Conservation (phyloP, 2,888 invertebrate species). For the Pegoplata infirma region DNA sequence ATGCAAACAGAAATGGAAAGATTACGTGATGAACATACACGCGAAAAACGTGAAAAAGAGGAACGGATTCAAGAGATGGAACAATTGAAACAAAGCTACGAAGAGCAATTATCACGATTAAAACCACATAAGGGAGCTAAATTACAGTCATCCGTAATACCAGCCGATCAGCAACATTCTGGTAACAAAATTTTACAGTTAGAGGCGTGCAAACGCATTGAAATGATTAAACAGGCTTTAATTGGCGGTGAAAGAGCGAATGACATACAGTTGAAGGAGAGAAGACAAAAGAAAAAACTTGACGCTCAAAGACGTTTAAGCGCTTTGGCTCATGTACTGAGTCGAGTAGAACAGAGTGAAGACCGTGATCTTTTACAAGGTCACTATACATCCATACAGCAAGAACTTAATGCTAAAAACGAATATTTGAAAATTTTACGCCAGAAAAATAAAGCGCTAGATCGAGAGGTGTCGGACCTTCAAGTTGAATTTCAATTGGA, state of each 20-base stretch:
- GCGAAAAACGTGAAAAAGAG: slow-evolving; percentile 68
- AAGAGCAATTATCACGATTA: slow-evolving; percentile 66
- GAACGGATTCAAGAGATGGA: slow-evolving; percentile 68
- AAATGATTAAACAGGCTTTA: slow-evolving; percentile 85
- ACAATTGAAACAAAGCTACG: slow-evolving; percentile 66
- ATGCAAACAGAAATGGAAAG: slow-evolving; percentile 77
- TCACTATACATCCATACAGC: slow-evolving; percentile 88
- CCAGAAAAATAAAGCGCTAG: slow-evolving; percentile 83
- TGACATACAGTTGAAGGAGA: slow-evolving; percentile 85
- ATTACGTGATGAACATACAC: slow-evolving; percentile 71
- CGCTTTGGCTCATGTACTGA: slow-evolving; percentile 81
- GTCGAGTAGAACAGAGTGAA: slow-evolving; percentile 83
- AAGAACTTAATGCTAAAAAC: slow-evolving; percentile 86
- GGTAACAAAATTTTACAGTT: slow-evolving; percentile 66
- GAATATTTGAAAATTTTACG: slow-evolving; percentile 83
- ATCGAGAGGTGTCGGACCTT: slow-evolving; percentile 86
- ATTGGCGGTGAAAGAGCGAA: slow-evolving; percentile 89
- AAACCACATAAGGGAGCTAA: slow-evolving; percentile 20
- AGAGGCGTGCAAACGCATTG: slow-evolving; percentile 77
- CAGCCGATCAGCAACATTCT: neutral
- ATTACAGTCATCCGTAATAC: neutral
- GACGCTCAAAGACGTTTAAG: slow-evolving; percentile 83
- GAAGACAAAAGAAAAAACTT: slow-evolving; percentile 82
- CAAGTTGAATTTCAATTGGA: slow-evolving; percentile 90
- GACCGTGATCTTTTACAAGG: slow-evolving; percentile 84